Evolutionary conservation across 35 echinoderm and acorn worm species (phyloP), one percentile per base, ranked within the genome.

Genomic region (Ptychodera flava): DNA sequence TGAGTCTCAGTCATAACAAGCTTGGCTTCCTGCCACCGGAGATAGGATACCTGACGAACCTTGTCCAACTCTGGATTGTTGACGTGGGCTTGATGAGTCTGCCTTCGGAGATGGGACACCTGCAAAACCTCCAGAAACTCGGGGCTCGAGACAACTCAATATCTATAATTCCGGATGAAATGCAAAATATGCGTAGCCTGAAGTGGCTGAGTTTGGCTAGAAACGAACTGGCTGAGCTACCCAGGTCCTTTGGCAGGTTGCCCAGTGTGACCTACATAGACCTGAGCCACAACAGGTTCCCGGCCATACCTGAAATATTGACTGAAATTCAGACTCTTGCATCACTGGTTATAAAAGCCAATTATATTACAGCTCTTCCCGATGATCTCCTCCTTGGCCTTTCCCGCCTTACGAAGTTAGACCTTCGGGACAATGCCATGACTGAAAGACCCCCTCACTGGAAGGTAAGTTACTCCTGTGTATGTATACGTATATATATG

Each of bases 1-100:
- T 99, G 14, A 99, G 91, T 80, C 78, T 99, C 30, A 99, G 92
- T 79, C 93, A 99, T 80, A 99, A 99, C 78, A 85, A 85, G 0
- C 80, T 99, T 0, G 90, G 96, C 0, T 91, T 82, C 31, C 93
- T 99, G 75, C 96, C 96, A 16, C 78, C 77, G 31, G 96, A 99
- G 77, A 99, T 99, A 37, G 96, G 96, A 1, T 92, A 99, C 80
- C 82, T 99, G 29, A 90, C 75, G 2, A 99, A 88, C 77, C 75
- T 99, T 16, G 35, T 45, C 34, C 90, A 99, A 79, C 80, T 99
- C 0, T 99, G 96, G 96, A 53, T 99, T 10, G 89, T 92, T 32
- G 85, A 83, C 36, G 89, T 79, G 2, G 79, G 94, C 79, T 81
- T 99, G 30, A 82, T 86, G 31, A 79, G 87, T 32, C 64, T 99